Evolutionary conservation across 1,140 invertebrate species (phyloP).

Genomic region (Anoplophora glabripennis): DNA sequence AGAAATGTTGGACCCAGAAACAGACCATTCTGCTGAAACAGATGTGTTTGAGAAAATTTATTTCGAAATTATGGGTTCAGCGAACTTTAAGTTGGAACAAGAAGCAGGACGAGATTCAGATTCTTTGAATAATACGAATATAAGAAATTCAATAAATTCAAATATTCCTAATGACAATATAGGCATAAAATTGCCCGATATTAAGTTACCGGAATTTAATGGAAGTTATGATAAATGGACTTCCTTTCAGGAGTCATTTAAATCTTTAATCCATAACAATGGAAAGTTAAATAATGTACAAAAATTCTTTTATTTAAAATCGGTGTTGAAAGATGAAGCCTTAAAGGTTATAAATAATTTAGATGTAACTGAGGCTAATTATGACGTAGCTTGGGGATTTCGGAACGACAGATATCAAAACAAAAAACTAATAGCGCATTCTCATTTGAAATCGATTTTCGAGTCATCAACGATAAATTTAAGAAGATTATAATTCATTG

Average conservation of each 20-base stretch:
- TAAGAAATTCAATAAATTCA: neutral
- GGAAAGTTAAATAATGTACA: slow-evolving; percentile 14
- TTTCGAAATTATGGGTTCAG: too few relatives aligned
- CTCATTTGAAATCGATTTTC: slow-evolving; percentile 27
- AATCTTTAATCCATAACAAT: slow-evolving; percentile 22
- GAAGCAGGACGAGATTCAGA: neutral
- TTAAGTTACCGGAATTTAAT: slow-evolving; percentile 14
- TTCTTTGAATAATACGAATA: neutral
- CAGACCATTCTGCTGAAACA: too few relatives aligned
- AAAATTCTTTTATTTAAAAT: slow-evolving; percentile 36
- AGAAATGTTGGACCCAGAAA: too few relatives aligned
- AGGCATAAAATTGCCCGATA: slow-evolving; percentile 9
- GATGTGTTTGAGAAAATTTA: too few relatives aligned
- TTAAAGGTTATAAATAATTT: slow-evolving; percentile 27
- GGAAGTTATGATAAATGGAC: slow-evolving; percentile 23
- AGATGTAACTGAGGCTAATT: slow-evolving; percentile 35
- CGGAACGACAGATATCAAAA: slow-evolving; percentile 37
- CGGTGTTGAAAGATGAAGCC: slow-evolving; percentile 28
- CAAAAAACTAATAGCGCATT: slow-evolving; percentile 28
- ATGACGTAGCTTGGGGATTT: slow-evolving; percentile 28
- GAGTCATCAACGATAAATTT: slow-evolving; percentile 22
- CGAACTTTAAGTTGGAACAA: too few relatives aligned
- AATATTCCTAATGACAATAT: neutral
- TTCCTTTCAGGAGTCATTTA: slow-evolving; percentile 21
- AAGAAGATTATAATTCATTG: slow-evolving; percentile 25